Conservation (phyloP, 2,797 vertebrate genomes). For the Alfaro cultratus region DNA sequence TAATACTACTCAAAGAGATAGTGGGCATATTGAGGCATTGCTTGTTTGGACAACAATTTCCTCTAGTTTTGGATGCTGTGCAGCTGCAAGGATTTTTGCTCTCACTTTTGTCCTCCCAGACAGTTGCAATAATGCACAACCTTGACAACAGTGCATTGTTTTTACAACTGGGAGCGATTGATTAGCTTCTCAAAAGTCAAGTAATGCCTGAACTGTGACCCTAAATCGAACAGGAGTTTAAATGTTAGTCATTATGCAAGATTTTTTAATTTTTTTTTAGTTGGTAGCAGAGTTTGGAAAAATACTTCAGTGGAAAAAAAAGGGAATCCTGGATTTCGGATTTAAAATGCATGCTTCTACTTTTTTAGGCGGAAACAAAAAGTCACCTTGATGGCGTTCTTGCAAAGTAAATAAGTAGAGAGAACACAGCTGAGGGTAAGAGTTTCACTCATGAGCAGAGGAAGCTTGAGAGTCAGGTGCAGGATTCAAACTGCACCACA, state of each 20-base stretch:
- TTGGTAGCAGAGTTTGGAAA: background rate
- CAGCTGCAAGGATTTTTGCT: background rate
- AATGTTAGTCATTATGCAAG: background rate
- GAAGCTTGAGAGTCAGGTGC: background rate
- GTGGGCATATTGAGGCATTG: background rate
- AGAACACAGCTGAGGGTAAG: background rate
- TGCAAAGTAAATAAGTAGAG: background rate
- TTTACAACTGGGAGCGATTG: background rate
- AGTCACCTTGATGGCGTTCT: background rate
- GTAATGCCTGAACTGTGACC: background rate
- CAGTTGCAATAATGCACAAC: background rate
- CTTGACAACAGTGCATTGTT: background rate
- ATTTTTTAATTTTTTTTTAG: background rate
- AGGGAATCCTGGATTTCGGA: background rate
- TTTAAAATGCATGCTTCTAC: background rate
- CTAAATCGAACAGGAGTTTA: background rate
- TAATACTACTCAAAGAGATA: too few species aligned
- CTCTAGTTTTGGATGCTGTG: background rate
- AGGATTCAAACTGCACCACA: background rate
- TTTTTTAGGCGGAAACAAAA: fast-evolving
- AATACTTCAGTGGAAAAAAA: background rate
- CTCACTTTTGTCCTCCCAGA: background rate
- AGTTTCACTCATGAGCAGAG: background rate
- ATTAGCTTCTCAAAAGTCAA: background rate
- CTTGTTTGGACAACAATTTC: background rate